A percentile compares a stretch with the other conserved stretches of the same genome.
These are phyloP conservation scores for Poeciliopsis gracilis DNA, from an alignment of 2,797 vertebrate species.

Conservation along the genomic window DNA sequence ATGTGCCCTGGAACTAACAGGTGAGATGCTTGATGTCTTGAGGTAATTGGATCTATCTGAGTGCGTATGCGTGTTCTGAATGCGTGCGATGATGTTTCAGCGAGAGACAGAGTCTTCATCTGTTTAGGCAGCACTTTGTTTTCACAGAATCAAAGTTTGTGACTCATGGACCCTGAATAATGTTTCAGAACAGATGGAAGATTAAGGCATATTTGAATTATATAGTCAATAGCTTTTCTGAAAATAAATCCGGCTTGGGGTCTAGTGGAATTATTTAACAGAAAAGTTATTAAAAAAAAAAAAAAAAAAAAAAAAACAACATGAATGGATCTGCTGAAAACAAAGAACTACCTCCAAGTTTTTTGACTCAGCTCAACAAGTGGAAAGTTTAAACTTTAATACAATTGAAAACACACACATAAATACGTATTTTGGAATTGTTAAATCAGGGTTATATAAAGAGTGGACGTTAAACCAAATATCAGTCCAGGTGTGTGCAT, in stretches of 20 bases:
- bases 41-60: conserved; percentile 69
- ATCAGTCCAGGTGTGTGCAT: background rate
- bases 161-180: conserved; percentile 38
- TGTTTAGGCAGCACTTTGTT: conserved; percentile 30
- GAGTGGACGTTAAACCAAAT: background rate
- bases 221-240: background rate
- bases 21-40: conserved; percentile 63
- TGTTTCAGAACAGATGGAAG: conserved; percentile 19
- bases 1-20: conserved; percentile 64
- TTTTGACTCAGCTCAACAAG: background rate
- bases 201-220: conserved; percentile 11
- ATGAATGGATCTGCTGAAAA: background rate
- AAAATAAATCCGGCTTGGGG: background rate
- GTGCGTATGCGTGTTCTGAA: conserved; percentile 15
- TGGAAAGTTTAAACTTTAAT: background rate
- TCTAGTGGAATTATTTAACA: background rate
- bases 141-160: conserved; percentile 31
- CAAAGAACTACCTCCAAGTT: background rate
- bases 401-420: background rate
- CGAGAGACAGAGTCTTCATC: conserved; percentile 7
- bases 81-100: conserved; percentile 7
- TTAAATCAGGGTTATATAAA: background rate
- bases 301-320: background rate
- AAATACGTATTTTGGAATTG: background rate
- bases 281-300: background rate